Evolutionary conservation across 2,797 vertebrate genomes (phyloP).

Genomic region (Hippocampus kuda): DNA sequence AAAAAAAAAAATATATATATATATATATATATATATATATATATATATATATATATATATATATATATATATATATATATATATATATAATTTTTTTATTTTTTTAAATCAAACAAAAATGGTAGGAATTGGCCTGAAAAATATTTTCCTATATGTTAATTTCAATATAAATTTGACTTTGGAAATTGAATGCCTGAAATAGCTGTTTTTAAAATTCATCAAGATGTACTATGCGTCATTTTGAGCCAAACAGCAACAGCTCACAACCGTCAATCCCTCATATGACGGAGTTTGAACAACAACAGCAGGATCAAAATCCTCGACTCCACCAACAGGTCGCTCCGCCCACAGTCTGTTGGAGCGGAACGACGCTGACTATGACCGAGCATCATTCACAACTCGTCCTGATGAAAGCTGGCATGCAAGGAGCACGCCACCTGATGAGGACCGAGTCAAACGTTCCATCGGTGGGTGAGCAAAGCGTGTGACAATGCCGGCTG

Average conservation of each 20-base stretch:
- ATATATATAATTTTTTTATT: too few relatives aligned
- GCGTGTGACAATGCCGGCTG: slow-evolving; percentile 37
- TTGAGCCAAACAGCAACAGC: background rate
- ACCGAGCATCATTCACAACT: background rate
- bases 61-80: too few relatives aligned
- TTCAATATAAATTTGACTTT: too few relatives aligned
- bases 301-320: background rate
- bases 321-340: background rate
- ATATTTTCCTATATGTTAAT: too few relatives aligned
- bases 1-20: too few relatives aligned
- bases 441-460: slow-evolving; percentile 1
- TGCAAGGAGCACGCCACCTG: background rate
- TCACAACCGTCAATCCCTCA: background rate
- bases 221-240: background rate
- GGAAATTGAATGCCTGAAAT: background rate
- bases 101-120: too few relatives aligned
- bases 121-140: too few relatives aligned
- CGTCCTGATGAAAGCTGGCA: background rate
- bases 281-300: background rate
- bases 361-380: background rate
- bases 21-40: too few relatives aligned
- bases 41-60: too few relatives aligned
- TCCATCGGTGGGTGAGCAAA: slow-evolving; percentile 18
- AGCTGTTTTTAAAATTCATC: background rate
- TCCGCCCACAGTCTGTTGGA: background rate